A percentile compares a stretch with the other conserved stretches of the same genome.
phyloP scores from a whole-genome alignment of 2,797 vertebrate genomes.

The Hyperoplus lanceolatus region DNA sequence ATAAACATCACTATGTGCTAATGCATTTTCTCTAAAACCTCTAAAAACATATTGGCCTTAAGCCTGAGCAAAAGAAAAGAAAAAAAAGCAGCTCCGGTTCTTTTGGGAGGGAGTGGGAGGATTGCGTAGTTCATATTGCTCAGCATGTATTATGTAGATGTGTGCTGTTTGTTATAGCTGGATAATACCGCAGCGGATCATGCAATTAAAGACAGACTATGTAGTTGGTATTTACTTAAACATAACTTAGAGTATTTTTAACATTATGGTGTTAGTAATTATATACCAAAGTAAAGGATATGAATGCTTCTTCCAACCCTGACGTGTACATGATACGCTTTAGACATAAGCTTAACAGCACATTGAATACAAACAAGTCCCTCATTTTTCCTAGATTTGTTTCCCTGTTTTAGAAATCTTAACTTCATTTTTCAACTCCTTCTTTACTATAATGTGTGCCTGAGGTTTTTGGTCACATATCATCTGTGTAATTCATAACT shows the following conservation, averaged over 20 bases:
- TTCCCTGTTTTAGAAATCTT: too few species aligned
- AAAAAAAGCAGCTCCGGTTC: conserved; percentile 29
- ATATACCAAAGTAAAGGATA: too few species aligned
- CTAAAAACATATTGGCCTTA: conserved; percentile 32
- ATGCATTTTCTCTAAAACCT: conserved; percentile 37
- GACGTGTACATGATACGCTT: not conserved
- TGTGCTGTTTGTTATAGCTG: conserved; percentile 60
- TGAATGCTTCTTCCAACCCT: not conserved
- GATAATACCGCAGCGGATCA: conserved; percentile 60
- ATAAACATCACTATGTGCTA: not conserved
- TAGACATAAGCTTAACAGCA: not conserved
- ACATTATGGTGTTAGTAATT: too few species aligned
- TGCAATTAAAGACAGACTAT: conserved; percentile 46
- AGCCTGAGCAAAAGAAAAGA: conserved; percentile 58
- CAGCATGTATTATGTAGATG: conserved; percentile 73
- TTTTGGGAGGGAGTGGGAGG: conserved; percentile 67
- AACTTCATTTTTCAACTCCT: too few species aligned
- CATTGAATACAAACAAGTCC: too few species aligned
- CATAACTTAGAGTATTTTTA: too few species aligned
- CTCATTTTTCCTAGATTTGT: too few species aligned
- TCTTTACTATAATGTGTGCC: too few species aligned
- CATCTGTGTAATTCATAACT: too few species aligned
- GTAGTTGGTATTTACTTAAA: too few species aligned
- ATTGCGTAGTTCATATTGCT: conserved; percentile 67
- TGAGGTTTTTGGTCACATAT: too few species aligned